phyloP scores from a whole-genome alignment of 2,797 vertebrate species.

The Melanogrammus aeglefinus region DNA sequence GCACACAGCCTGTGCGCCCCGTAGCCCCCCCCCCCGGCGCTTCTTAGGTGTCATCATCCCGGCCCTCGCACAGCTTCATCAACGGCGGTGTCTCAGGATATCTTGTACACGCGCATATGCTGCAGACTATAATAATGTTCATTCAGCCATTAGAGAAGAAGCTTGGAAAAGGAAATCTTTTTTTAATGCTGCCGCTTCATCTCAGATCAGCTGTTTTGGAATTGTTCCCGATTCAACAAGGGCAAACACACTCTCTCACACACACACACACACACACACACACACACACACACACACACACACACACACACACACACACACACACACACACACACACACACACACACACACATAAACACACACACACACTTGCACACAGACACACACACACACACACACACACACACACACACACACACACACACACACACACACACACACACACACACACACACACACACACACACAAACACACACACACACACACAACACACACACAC shows the following conservation, averaged over 20 bases:
- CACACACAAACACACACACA: neutral
- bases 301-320: constrained; percentile 4
- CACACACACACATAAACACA: neutral
- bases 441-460: neutral
- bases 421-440: too few species aligned
- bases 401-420: too few species aligned
- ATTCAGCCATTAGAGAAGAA: too few species aligned
- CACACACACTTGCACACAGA: neutral
- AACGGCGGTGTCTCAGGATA: too few species aligned
- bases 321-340: neutral
- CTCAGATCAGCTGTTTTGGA: constrained; percentile 28
- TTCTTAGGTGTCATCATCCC: too few species aligned
- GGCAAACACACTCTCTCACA: constrained; percentile 12
- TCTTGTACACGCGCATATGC: too few species aligned
- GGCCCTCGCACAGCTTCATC: too few species aligned
- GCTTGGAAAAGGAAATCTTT: too few species aligned
- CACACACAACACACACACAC: neutral
- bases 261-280: neutral
- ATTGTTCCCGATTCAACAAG: neutral
- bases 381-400: neutral
- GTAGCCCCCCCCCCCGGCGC: too few species aligned
- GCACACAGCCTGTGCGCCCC: too few species aligned
- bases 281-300: neutral
- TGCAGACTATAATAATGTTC: too few species aligned
- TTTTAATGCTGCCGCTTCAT: constrained; percentile 20